These are phyloP conservation scores for Daphoenositta chrysoptera DNA, from an alignment of 2,113 vertebrate genomes.

Conservation along the genomic window DNA sequence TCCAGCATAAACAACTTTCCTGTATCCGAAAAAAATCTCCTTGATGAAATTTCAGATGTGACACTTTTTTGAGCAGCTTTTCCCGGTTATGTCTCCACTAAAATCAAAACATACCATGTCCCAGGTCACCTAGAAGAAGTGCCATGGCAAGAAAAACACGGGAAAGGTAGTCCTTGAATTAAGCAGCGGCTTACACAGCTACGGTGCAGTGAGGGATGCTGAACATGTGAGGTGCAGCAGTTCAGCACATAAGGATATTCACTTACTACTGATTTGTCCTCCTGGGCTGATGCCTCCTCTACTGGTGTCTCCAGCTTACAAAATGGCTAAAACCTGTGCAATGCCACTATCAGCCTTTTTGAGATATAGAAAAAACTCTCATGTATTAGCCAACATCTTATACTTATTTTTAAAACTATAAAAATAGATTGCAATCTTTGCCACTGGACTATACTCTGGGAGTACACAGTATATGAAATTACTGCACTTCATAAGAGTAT, in stretches of 20 bases:
- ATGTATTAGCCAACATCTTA: background rate
- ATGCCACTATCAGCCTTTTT: background rate
- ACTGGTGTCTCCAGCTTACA: background rate
- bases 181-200: background rate
- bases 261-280: background rate
- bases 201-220: background rate
- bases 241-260: background rate
- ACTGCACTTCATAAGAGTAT: background rate
- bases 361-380: background rate
- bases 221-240: background rate
- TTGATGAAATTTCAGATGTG: background rate
- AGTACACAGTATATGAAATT: background rate
- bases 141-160: background rate
- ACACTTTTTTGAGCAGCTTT: background rate
- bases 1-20: background rate
- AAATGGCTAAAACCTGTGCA: background rate
- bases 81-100: background rate
- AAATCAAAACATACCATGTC: background rate
- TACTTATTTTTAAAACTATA: background rate
- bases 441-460: background rate
- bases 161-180: background rate
- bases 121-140: background rate
- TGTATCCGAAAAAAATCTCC: background rate
- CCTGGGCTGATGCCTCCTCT: background rate
- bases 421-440: background rate